A percentile compares a stretch with the other conserved stretches of the same genome.
Evolutionary conservation across 1,140 invertebrate species (phyloP).

Genomic region (Helicoverpa armigera): DNA sequence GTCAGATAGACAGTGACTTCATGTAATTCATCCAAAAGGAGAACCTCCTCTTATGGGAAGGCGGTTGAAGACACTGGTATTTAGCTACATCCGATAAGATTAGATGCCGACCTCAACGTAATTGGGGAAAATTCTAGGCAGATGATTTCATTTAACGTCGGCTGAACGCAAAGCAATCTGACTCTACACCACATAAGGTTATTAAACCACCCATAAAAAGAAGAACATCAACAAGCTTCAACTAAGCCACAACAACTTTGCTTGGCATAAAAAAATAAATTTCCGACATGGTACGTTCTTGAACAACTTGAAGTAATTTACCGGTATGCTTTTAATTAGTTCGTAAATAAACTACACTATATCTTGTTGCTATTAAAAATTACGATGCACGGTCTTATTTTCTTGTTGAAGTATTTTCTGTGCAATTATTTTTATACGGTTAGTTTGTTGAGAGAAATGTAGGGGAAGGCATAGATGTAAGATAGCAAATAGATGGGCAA

Average conservation of each 20-base stretch:
- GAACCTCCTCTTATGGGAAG: too few relatives aligned
- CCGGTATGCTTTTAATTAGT: conserved; percentile 19
- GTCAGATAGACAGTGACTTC: too few relatives aligned
- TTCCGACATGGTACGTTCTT: not conserved
- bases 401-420: not conserved
- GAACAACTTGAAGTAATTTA: not conserved
- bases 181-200: not conserved
- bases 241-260: not conserved
- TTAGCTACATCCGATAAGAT: too few relatives aligned
- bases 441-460: not conserved
- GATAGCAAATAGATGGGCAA: too few relatives aligned
- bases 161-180: too few relatives aligned
- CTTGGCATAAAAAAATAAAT: not conserved
- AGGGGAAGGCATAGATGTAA: too few relatives aligned
- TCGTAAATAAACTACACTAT: conserved; percentile 9
- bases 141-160: too few relatives aligned
- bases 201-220: not conserved
- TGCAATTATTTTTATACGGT: conserved; percentile 3
- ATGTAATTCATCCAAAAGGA: too few relatives aligned
- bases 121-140: too few relatives aligned
- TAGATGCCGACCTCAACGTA: too few relatives aligned
- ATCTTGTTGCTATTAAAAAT: conserved; percentile 18
- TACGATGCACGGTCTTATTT: not conserved
- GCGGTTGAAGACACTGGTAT: too few relatives aligned
- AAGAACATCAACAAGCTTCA: not conserved